A percentile compares a stretch with the other conserved stretches of the same genome.
phyloP scores from a whole-genome alignment of 2,888 invertebrate species.

The Himalopsyche anomala region DNA sequence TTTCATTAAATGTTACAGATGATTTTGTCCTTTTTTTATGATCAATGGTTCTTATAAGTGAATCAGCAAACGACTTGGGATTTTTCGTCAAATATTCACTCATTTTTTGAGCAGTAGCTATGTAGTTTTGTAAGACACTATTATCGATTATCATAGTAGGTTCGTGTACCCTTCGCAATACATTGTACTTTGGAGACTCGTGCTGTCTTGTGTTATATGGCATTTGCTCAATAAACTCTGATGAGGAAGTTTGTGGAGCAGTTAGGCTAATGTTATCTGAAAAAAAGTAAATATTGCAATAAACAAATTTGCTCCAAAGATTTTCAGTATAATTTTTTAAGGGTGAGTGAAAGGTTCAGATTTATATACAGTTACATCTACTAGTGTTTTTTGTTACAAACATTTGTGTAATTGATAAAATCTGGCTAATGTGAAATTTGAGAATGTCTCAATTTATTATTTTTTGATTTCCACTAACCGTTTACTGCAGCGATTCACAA shows the following conservation, averaged over 20 bases:
- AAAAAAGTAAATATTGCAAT: constrained; percentile 1
- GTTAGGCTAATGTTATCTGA: neutral
- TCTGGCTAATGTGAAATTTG: too few species aligned
- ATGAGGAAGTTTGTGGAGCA: neutral
- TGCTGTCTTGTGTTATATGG: constrained; percentile 29
- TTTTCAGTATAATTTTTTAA: too few species aligned
- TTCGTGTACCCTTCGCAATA: constrained; percentile 55
- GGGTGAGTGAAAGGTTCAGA: too few species aligned
- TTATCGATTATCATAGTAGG: constrained; percentile 62
- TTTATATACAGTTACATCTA: too few species aligned
- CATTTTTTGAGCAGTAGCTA: constrained; percentile 52
- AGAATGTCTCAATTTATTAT: too few species aligned
- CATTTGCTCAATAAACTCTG: constrained; percentile 23
- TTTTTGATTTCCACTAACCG: too few species aligned
- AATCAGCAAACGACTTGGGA: constrained; percentile 54
- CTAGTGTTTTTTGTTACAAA: too few species aligned
- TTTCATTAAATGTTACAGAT: neutral
- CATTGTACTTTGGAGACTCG: constrained; percentile 49
- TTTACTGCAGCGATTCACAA: too few species aligned
- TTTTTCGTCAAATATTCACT: constrained; percentile 50
- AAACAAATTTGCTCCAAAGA: neutral
- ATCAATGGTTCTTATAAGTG: neutral
- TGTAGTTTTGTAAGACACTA: constrained; percentile 61
- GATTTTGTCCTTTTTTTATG: neutral
- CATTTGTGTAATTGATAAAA: too few species aligned